Evolutionary conservation across 2,888 invertebrate genomes (phyloP), one percentile per base, ranked within the genome.

Genomic region (Aleiodes testaceus): DNA sequence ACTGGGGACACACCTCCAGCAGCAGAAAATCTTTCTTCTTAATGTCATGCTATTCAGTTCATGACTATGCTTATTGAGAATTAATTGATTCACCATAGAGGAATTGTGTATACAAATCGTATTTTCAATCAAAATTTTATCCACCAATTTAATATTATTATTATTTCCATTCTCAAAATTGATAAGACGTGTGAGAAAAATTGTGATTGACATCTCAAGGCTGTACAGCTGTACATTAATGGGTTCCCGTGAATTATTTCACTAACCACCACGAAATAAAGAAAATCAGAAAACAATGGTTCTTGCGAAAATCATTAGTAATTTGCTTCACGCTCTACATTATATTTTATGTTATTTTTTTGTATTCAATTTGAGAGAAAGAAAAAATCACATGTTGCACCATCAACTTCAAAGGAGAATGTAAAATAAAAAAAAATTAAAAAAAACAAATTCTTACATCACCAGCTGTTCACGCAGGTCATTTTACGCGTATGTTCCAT

Each of bases 1-100:
- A n/a, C n/a, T n/a, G n/a, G 42, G 42, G 59, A 42, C 59, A 59
- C 59, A 59, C 59, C 59, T 59, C 42, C 36, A 42, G 50, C 9
- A 26, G 5, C 26, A 26, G 5, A 26, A 49, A 16, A 3, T 11
- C 16, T 59, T 59, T 42, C 36, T 16, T 42, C 16, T 36, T 59
- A 59, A 59, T 59, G 59, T 16, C 59, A 36, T 36, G 36, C 36
- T 9, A 36, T 36, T 36, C 11, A 36, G 36, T 11, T 11, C 36
- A 36, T 36, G 11, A 11, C 36, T 36, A 36, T 36, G 9, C 36
- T 36, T 36, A 36, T 36, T 6, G 11, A 6, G 36, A 26, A 26
- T 36, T 11, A 36, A 36, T 9, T 36, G 36, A 36, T 36, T 36
- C 36, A 9, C 11, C 2, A 9, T 36, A 2, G 36, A 36, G 9